phyloP scores from a whole-genome alignment of 2,888 invertebrate species.

The Allygus modestus region DNA sequence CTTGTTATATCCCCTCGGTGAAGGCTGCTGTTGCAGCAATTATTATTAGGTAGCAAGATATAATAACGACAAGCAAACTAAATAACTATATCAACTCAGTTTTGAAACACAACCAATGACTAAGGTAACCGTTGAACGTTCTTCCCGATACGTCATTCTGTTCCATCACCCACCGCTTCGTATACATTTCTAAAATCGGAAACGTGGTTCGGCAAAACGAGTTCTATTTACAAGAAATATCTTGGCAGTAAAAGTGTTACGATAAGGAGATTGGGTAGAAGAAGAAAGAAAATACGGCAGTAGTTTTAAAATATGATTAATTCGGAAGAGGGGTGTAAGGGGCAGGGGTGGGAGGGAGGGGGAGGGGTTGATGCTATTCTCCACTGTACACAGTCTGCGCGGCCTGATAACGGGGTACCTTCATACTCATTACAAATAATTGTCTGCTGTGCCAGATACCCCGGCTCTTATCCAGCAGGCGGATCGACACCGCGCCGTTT shows the following conservation, averaged over 20 bases:
- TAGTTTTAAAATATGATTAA: conserved; percentile 22
- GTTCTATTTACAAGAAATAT: conserved; percentile 1
- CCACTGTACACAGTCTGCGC: conserved; percentile 40
- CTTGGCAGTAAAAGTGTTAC: not conserved
- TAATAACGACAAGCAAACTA: too few relatives aligned
- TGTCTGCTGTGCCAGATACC: conserved; percentile 14
- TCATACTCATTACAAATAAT: conserved; percentile 50
- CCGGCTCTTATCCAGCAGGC: not conserved
- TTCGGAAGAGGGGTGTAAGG: not conserved
- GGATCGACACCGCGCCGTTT: not conserved
- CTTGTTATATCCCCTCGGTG: too few relatives aligned
- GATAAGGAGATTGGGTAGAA: conserved; percentile 1
- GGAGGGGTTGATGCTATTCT: not conserved
- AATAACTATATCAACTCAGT: too few relatives aligned
- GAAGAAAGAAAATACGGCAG: not conserved
- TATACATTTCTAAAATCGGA: conserved; percentile 1
- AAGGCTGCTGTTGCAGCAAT: too few relatives aligned
- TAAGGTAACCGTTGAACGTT: too few relatives aligned
- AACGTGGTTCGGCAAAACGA: not conserved
- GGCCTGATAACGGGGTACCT: conserved; percentile 24
- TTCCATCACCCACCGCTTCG: too few relatives aligned
- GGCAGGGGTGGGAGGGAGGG: not conserved
- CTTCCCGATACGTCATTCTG: too few relatives aligned
- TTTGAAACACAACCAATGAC: too few relatives aligned
- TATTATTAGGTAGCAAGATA: too few relatives aligned